Base-by-base conservation (phyloP, 2,797 vertebrate genomes). In the Chlorospingus semifuscus region DNA sequence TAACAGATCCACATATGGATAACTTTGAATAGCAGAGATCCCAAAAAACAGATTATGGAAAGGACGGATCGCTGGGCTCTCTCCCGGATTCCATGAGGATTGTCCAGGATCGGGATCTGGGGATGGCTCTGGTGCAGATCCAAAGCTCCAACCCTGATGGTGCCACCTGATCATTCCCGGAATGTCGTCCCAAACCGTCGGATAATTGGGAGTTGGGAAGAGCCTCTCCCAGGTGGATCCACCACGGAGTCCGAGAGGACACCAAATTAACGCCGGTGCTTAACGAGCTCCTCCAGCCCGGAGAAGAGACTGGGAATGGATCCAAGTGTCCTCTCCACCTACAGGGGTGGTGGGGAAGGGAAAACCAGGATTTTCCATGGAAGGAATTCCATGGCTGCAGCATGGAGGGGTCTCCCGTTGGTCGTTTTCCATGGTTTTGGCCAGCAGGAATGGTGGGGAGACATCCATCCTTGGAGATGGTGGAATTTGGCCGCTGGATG, bases 401-500 rank as follows among this genome's bases (percentile, higher is more conserved):
- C 7, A 0, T 0, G 39, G 34, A 42, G 19, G 57, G 46, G 9
- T 41, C 71, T 69, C 32, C 7, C 0, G 4, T 17, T 3, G 20
- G 16, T 6, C 3, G 0, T 55, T 24, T 53, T 20, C 60, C 64
- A 36, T 30, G 34, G 8, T 75, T 74, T 65, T 19, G 17, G 18
- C 24, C 50, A 11, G 27, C 36, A 8, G 12, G 44, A 27, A 26
- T 13, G 24, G 21, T 4, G 24, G 11, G 20, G 69, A 56, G 56
- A 8, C 2, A 4, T 12, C 37, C 29, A 0, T 37, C 32, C 56
- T 19, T 16, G 32, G 44, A 30, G 4, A 15, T 5, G 3, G 17
- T 0, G 1, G 50, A 18, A 44, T 66, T 46, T 41, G 41, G 47
- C 4, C 0, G 3, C 22, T 1, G 9, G 20, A 2, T 3, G 6